Base-by-base conservation (phyloP, 1,140 invertebrate genomes). In the Danaus melanippus region DNA sequence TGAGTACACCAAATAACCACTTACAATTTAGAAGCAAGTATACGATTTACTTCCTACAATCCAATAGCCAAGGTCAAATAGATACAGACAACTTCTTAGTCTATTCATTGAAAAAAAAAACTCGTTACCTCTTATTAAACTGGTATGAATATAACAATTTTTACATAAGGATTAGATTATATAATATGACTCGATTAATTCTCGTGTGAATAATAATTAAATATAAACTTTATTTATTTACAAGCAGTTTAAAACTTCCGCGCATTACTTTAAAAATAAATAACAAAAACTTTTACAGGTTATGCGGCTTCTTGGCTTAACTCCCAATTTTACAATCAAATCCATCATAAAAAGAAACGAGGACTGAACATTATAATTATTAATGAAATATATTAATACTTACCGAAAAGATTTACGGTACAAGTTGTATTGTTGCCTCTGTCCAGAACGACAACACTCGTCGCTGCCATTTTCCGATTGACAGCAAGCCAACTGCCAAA, bases 361-460 rank as follows among this genome's bases (percentile, higher is more conserved):
- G 21, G 21, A 32, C 21, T 32, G 21, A 32, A 4, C 21, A 32
- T 32, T 32, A 32, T 32, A 32, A 32, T 32, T 58, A 17, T 47
- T 40, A 9, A 43, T 11, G 43, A 51, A 57, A 32, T 39, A 57
- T 46, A 9, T 6, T 47, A 47, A 57, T 12, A 89, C 92, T 93
- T 91, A 96, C 94, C 94, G 89, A 96, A 95, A 89, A 96, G 91
- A 90, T 97, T 96, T 84, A 97, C 95, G 74, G 95, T 96, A 89
- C 95, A 96, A 80, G 95, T 96, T 84, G 95, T 97, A 90, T 97
- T 97, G 89, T 97, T 97, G 84, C 95, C 95, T 86, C 95, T 92
- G 89, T 97, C 95, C 76, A 97, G 91, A 76, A 96, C 93, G 80
- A 96, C 94, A 87, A 96, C 95, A 91, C 94, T 95, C 67, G 95